Base-by-base conservation (phyloP, 2,113 vertebrate species). In the Daubentonia madagascariensis region DNA sequence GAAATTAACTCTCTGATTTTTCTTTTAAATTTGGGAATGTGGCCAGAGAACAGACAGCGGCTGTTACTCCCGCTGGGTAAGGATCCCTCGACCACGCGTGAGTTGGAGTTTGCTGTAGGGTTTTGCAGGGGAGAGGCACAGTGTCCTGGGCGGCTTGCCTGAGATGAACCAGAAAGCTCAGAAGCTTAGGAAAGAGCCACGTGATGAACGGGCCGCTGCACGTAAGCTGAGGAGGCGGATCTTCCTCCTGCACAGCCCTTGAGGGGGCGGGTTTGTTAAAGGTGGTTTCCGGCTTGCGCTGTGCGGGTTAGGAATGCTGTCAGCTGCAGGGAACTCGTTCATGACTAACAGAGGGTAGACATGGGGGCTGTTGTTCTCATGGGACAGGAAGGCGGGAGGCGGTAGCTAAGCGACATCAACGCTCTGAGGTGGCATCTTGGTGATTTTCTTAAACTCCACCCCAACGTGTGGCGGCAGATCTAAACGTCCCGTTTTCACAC, bases 1-100 rank as follows among this genome's bases (percentile, higher is more conserved):
- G 88, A 92, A 28, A 35, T 59, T 25, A 28, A 93, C 70, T 52
- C 30, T 93, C 80, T 57, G 95, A 54, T 40, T 92, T 96, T 80
- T 54, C 63, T 37, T 63, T 48, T 52, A 6, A 61, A 91, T 80
- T 91, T 79, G 87, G 37, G 87, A 63, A 79, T 45, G 40, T 4
- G 37, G 79, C 93, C 75, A 32, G 57, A 70, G 80, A 80, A 54
- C 50, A 67, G 68, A 78, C 59, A 76, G 76, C 2, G 61, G n/a
- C 92, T 59, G 3, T 75, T 32, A 40, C 32, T 54, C 63, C 40
- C 18, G 22, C 28, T 30, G 70, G 87, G 18, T 45, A 6, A 48
- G 32, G 22, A 16, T 16, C n/a, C 3, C 40, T 5, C 17, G 79
- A 81, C 40, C 6, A 45, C 5, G 30, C 40, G 9, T 0, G 35